Base-by-base conservation (phyloP, 2,113 vertebrate genomes). In the Thunnus thynnus region DNA sequence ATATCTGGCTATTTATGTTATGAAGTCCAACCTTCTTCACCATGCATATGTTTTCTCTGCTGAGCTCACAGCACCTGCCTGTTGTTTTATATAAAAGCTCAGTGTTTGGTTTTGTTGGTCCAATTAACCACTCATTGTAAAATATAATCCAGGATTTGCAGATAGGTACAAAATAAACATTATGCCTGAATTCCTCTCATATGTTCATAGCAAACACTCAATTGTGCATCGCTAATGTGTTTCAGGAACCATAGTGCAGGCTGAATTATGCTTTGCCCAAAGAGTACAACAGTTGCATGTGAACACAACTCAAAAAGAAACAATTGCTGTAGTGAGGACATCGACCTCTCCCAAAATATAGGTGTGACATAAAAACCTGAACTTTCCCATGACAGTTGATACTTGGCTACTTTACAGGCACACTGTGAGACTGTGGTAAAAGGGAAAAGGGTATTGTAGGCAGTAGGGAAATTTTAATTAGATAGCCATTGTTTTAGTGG, bases 401-500 rank as follows among this genome's bases (percentile, higher is more conserved):
- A 41, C 8, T 41, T 9, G 36, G 7, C 9, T 41, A 41, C 9
- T 41, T 36, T 36, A 36, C 32, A 6, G 36, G 2, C 6, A 41
- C 36, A 41, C 7, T 41, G 6, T 41, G 56, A 69, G 17, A 66
- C 27, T 4, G 17, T 36, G 22, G 13, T 20, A 18, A 18, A 70
- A 2, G 20, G 7, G 27, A 56, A 20, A 46, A 32, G 8, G 16
- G 32, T 56, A 57, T 65, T 55, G 61, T 2, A n/a, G 12, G 41
- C 56, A 60, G 48, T 7, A 41, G 6, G 22, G 57, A 61, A 47
- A 70, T 50, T 22, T 79, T 76, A 17, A 80, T 84, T 75, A 76
- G 4, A 41, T 13, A 63, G 44, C n/a, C 56, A 75, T 76, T 83
- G 71, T 75, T 77, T 81, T 68, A 13, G 16, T 68, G 60, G n/a